These are phyloP conservation scores for Caenorhabditis parvicauda DNA, from an alignment of 2,888 invertebrate species.

Conservation along the genomic window DNA sequence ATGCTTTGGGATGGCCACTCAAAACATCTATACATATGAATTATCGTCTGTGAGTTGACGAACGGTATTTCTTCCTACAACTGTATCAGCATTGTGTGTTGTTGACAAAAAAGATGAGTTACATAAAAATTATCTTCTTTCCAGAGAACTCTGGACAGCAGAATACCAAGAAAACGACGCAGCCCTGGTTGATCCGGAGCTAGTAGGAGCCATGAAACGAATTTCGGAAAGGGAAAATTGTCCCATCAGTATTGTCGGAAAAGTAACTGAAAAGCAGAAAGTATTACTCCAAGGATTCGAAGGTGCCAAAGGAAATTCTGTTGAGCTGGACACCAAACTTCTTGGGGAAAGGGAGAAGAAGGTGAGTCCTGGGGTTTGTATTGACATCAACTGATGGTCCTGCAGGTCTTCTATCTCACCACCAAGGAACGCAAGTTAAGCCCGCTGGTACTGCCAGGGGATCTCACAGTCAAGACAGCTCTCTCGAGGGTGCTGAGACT, in stretches of 20 bases:
- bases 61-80: too few species aligned
- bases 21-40: too few species aligned
- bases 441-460: conserved; percentile 66
- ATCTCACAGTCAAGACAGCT: conserved; percentile 72
- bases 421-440: conserved; percentile 59
- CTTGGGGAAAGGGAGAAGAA: conserved; percentile 48
- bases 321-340: conserved; percentile 41
- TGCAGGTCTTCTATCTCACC: conserved; percentile 71
- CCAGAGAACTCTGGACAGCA: conserved; percentile 95
- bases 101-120: too few species aligned
- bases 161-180: conserved; percentile 81
- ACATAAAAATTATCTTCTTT: too few species aligned
- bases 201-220: conserved; percentile 71
- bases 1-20: too few species aligned
- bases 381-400: too few species aligned
- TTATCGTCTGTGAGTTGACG: too few species aligned
- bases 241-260: conserved; percentile 86
- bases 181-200: conserved; percentile 72
- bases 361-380: too few species aligned
- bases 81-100: too few species aligned
- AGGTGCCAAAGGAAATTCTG: conserved; percentile 20
- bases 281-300: conserved; percentile 63
- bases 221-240: conserved; percentile 86
- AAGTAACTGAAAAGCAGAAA: conserved; percentile 74
- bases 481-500: conserved; percentile 77